A percentile compares a stretch with the other conserved stretches of the same genome.
These are phyloP conservation scores for Vulpes ferrilata DNA, from an alignment of 2,113 vertebrate genomes.

Conservation along the genomic window DNA sequence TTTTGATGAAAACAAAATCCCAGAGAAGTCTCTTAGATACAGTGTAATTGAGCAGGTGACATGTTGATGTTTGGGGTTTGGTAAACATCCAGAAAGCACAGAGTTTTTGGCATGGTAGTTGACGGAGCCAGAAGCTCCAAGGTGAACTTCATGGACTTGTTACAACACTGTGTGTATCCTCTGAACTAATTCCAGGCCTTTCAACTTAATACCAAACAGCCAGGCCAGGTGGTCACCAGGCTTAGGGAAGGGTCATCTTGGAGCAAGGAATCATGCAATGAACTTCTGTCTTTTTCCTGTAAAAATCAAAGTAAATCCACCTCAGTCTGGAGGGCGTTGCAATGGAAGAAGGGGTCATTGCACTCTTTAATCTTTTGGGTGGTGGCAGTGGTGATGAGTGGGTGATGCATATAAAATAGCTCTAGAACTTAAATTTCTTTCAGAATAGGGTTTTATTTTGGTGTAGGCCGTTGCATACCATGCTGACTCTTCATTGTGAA, in stretches of 20 bases:
- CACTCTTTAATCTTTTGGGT: background rate
- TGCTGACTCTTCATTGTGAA: background rate
- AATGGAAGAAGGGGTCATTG: background rate
- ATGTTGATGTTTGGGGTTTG: slow-evolving; percentile 18
- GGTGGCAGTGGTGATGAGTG: background rate
- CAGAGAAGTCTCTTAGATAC: background rate
- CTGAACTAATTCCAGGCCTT: slow-evolving; percentile 72
- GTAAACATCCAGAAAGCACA: background rate
- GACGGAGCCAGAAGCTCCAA: slow-evolving; percentile 7
- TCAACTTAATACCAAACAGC: slow-evolving; percentile 70
- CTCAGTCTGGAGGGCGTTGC: background rate
- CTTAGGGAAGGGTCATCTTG: slow-evolving; percentile 49
- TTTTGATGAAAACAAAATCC: slow-evolving; percentile 64
- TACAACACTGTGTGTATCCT: slow-evolving; percentile 21
- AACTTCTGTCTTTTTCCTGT: background rate
- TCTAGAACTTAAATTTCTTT: background rate
- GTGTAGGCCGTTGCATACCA: background rate
- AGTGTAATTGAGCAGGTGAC: slow-evolving; percentile 49
- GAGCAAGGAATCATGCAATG: slow-evolving; percentile 40
- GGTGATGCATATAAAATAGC: background rate
- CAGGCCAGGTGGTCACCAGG: slow-evolving; percentile 22
- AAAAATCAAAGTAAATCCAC: slow-evolving; percentile 47
- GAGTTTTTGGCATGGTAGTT: background rate
- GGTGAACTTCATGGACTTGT: background rate
- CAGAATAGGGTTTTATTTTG: slow-evolving; percentile 47